Evolutionary conservation across 2,113 vertebrate species (phyloP), one percentile per base, ranked within the genome.

Genomic region (Zapus hudsonius): DNA sequence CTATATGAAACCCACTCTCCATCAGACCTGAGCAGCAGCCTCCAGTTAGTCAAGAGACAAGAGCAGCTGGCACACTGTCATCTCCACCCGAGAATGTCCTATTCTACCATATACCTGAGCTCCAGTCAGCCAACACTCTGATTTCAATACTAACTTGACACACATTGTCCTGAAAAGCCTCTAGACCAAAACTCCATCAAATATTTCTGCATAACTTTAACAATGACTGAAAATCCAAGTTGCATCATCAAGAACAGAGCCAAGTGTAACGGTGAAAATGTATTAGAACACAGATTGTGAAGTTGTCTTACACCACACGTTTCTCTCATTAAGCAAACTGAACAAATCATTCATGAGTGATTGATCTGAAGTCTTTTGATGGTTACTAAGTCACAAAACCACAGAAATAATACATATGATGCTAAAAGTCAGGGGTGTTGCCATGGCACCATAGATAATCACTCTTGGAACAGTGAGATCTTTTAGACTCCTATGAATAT

Each of bases 321-420:
- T 92, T 81, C 87, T 91, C 69, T 97, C 9, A 96, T 95, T 93
- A 97, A 93, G 93, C 85, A 97, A 94, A 96, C 19, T 2, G 31
- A 96, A 94, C 15, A 96, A 96, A 88, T 95, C 85, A 96, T 52
- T 95, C 0, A 87, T 25, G 17, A 82, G 90, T 81, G 95, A 95
- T 80, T 92, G 52, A 5, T 90, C 93, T 55, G 90, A 86, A 96
- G 95, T 92, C 89, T 70, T 78, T 89, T 75, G 97, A 84, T 92
- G 95, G 84, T 59, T 96, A 92, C 73, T 95, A 59, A 95, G 93
- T 96, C 91, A 96, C 74, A 95, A 97, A 96, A 96, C 79, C 92
- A 96, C 82, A 87, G 7, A 64, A 97, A 91, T 72, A 79, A 97
- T 55, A 92, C n/a, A 90, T n/a, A 86, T 5, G 89, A n/a, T 94